Base-by-base conservation (phyloP, 2,113 vertebrate species). In the Podiceps cristatus region DNA sequence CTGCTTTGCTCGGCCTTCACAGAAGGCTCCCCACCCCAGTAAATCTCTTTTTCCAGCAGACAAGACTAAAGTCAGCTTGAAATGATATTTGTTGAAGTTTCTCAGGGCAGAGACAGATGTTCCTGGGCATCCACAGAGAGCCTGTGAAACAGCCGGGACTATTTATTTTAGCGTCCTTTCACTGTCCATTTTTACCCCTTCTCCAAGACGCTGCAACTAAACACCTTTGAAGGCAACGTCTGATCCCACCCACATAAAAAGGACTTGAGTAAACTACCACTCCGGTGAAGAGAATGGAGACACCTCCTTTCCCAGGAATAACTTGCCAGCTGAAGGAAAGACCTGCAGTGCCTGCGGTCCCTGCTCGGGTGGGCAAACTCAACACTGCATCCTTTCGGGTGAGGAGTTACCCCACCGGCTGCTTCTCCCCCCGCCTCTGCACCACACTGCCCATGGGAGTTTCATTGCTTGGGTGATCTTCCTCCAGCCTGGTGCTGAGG, bases 21-120 rank as follows among this genome's bases (percentile, higher is more conserved):
- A 93, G 72, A 89, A 83, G 35, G 59, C 37, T 95, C 45, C 49
- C 59, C n/a, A 29, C 19, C 17, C 72, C 7, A 3, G 56, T 40
- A 78, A 90, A 91, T 71, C 68, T 63, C n/a, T 68, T 79, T 90
- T 91, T 77, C 79, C 80, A 78, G 56, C 45, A 95, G n/a, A n/a
- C 18, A 75, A 44, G 47, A 78, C 56, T 71, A 16, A 69, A 95
- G 75, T 47, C 64, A 81, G 24, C 40, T 84, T 49, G 50, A 86
- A 95, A 81, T 58, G 29, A 11, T 50, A 71, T 58, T 89, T 94
- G 52, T n/a, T 74, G 56, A 89, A 88, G 56, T 59, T 93, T 93
- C 64, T 81, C 4, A 15, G 56, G 59, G 64, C 64, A 78, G 42
- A 66, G 50, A 37, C 59, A 94, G 80, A 89, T n/a, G n/a, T 81